Base-by-base conservation (phyloP, 2,888 invertebrate species). In the Plebejus melissa region DNA sequence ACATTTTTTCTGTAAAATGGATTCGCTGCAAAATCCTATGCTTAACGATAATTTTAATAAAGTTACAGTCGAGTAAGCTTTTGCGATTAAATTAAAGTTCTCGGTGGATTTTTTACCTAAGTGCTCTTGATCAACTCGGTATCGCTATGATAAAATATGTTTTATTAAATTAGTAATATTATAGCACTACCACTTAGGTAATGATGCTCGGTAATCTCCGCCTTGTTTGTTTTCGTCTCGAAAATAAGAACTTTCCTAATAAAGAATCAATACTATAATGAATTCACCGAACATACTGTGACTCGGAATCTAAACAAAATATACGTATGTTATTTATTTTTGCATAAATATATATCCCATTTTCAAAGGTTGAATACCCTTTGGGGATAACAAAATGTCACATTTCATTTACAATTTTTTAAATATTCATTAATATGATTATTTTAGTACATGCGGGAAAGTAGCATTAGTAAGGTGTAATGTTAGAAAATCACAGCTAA, bases 61-160 rank as follows among this genome's bases (percentile, higher is more conserved):
- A 79, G 78, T 79, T 77, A n/a, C 71, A 77, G 76, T 76, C 79
- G 77, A 77, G 78, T 78, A 79, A 82, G 78, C 78, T 81, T 81
- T 80, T 78, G 76, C 76, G 76, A 78, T 76, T 46, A 80, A 81
- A 80, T 82, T 79, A 78, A 79, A 79, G 77, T 77, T 79, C 78
- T 80, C 80, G 79, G 80, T 79, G 76, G 74, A 69, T 76, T 77
- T 76, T 75, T 69, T 78, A 76, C 80, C 11, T 13, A 83, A 88
- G 65, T 69, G 74, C 32, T 74, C 74, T 88, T 85, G 85, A 86
- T 88, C 22, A 88, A 83, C 81, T 72, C 11, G 60, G 69, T 76
- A 78, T 75, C 32, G 65, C 65, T 36, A 4, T 16, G 32, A 36
- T 65, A 5, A 32, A 32, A 2, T 32, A 65, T 32, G 65, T 65